Evolutionary conservation across 1,140 invertebrate species (phyloP).

Genomic region (Aphaenogaster floridana): DNA sequence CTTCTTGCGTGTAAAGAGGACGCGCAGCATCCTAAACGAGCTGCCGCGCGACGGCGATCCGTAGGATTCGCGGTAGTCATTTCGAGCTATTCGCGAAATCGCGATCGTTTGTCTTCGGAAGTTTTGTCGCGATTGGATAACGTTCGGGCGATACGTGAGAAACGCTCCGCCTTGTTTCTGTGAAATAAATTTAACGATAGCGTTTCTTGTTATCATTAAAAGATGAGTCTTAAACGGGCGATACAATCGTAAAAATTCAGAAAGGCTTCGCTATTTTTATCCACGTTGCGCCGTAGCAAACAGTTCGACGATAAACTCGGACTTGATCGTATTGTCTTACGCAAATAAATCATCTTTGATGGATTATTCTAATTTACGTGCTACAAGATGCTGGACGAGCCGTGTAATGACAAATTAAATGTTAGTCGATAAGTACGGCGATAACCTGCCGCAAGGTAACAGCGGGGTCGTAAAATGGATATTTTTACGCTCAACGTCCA

Average conservation of each 20-base stretch:
- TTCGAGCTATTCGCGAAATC: constrained; percentile 46
- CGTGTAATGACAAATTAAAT: constrained; percentile 13
- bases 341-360: constrained; percentile 52
- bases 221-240: not conserved
- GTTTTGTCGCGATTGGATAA: not conserved
- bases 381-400: constrained; percentile 53
- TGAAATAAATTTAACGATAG: constrained; percentile 9
- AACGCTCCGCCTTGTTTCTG: not conserved
- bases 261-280: not conserved
- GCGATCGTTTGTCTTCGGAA: constrained; percentile 19
- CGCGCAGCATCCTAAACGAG: constrained; percentile 51
- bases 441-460: constrained; percentile 43
- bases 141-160: not conserved
- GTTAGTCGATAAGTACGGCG: constrained; percentile 51
- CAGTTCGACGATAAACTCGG: not conserved
- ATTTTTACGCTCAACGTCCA: constrained; percentile 19
- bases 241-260: not conserved
- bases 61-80: constrained; percentile 52
- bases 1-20: constrained; percentile 78
- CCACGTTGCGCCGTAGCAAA: not conserved
- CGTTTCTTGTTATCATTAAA: not conserved
- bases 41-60: not conserved
- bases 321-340: not conserved
- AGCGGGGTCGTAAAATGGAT: constrained; percentile 24
- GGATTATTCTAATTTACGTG: not conserved